Conservation (phyloP, 2,888 invertebrate species). For the Ormyrus rosae region DNA sequence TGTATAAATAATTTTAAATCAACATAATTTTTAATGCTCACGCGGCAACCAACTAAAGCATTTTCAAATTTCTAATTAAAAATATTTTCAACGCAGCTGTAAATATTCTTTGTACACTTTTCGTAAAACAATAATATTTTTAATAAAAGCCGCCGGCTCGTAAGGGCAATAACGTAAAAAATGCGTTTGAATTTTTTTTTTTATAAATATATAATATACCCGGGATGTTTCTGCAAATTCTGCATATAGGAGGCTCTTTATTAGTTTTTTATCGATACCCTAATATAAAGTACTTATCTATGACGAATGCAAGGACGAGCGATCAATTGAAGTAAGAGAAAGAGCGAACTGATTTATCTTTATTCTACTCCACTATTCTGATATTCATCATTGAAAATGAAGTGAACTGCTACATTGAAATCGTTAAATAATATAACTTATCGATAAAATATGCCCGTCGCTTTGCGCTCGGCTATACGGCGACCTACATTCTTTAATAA, state of each 20-base stretch:
- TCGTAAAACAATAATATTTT: not conserved
- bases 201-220: no score
- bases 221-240: constrained; percentile 19
- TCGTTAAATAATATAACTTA: not conserved
- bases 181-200: no score
- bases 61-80: not conserved
- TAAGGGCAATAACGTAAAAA: no score
- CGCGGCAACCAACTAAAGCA: constrained; percentile 7
- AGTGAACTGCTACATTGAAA: no score
- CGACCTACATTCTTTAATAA: constrained; percentile 34
- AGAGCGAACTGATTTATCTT: no score
- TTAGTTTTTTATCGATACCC: constrained; percentile 35
- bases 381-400: no score
- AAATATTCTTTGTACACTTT: not conserved
- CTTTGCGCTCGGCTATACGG: constrained; percentile 16
- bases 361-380: no score
- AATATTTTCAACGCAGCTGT: not conserved
- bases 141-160: no score
- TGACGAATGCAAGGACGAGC: no score
- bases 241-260: constrained; percentile 32
- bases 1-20: constrained; percentile 7
- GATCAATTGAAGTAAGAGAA: no score
- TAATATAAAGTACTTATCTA: constrained; percentile 34
- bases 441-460: constrained; percentile 39
- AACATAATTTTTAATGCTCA: constrained; percentile 17